Evolutionary conservation across 35 echinoderm and acorn worm species (phyloP).

Genomic region (Chiridota heheva): DNA sequence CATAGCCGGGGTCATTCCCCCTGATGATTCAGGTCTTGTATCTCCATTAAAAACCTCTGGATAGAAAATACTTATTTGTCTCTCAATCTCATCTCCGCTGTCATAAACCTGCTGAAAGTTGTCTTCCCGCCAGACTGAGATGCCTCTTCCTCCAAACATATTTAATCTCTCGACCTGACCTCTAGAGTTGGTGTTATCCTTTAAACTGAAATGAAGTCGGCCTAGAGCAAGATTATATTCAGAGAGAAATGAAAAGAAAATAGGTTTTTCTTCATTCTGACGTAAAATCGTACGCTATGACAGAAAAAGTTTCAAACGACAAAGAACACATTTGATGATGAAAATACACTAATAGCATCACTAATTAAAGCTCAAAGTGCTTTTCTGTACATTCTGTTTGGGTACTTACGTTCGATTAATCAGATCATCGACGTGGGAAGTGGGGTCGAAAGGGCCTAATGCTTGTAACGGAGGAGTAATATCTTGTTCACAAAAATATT

Average conservation of each 20-base stretch:
- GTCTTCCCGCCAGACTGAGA: slow-evolving; percentile 24
- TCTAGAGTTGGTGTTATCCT: slow-evolving; percentile 2
- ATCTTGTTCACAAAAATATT: no score
- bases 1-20: neutral
- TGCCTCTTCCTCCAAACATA: slow-evolving; percentile 33
- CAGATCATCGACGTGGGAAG: no score
- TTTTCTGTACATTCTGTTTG: no score
- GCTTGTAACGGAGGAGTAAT: no score
- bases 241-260: neutral
- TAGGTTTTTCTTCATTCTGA: no score
- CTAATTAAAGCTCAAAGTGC: no score
- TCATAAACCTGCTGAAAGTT: slow-evolving; percentile 29
- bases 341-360: no score
- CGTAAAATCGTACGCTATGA: no score
- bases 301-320: no score
- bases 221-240: neutral
- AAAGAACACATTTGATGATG: no score
- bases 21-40: slow-evolving; percentile 1
- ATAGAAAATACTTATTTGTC: slow-evolving; percentile 16
- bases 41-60: slow-evolving; percentile 36
- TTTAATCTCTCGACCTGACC: slow-evolving; percentile 26
- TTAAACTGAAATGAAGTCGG: slow-evolving; percentile 30
- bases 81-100: slow-evolving; percentile 35
- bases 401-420: no score
- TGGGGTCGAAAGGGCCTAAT: no score